Base-by-base conservation (phyloP, 2,113 vertebrate genomes). In the Sakesphorus luctuosus region DNA sequence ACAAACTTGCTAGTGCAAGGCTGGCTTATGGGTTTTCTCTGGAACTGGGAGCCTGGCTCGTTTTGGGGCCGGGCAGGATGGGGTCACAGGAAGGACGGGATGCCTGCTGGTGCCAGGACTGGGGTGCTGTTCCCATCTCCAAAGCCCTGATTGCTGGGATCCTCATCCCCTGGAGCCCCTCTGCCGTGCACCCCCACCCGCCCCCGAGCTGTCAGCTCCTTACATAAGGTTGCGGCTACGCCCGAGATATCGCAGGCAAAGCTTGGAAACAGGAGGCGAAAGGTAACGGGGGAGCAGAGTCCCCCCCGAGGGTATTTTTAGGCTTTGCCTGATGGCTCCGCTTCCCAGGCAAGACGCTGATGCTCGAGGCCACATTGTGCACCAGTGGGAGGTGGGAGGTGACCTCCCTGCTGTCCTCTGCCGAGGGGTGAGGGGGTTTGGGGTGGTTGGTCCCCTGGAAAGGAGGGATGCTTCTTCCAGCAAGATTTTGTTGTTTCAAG, bases 161-260 rank as follows among this genome's bases (percentile, higher is more conserved):
- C 28, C 73, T 43, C 59, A 36, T 47, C 72, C 33, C 66, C n/a
- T 1, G 8, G 46, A 62, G 40, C 85, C 87, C 84, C 90, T 47
- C 58, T 75, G 85, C 61, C 24, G 13, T 7, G 59, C 68, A 14
- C 85, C 65, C 80, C 90, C 55, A 2, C 73, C 88, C 93, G 5
- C 96, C 93, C 93, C 84, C 87, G 28, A 86, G 95, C 95, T 93
- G 88, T 76, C 95, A 96, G 67, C 63, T 88, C 85, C 92, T 97
- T 97, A 95, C 75, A 35, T 94, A 97, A 96, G 90, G 95, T 49
- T 93, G 94, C n/a, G 9, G 87, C 92, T 84, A 29, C 31, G 13
- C 94, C 86, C 7, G 3, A 91, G 86, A 35, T 63, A 58, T n/a
- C 49, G 4, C 5, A 44, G 89, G 68, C 36, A 87, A 82, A 89